Conservation (phyloP, 37 sponge, comb jelly and placozoan genomes). For the Tethya wilhelma region DNA sequence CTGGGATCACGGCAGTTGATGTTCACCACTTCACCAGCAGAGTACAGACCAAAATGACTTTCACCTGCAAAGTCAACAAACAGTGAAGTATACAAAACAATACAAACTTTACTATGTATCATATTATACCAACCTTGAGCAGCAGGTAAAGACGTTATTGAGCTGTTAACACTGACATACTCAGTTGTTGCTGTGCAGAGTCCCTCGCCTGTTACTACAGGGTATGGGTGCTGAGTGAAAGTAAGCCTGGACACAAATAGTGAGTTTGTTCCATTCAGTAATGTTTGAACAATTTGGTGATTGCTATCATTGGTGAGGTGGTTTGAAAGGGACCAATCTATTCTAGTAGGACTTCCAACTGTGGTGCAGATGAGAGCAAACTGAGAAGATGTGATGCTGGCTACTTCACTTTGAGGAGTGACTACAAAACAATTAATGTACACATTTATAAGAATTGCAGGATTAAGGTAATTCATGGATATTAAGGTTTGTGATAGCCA, state of each 20-base stretch:
- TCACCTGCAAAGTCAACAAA: no score
- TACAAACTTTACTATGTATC: no score
- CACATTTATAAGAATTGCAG: not conserved
- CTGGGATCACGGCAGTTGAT: slow-evolving; percentile 4
- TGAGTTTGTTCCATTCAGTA: slow-evolving; percentile 2
- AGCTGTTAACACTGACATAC: slow-evolving; percentile 16
- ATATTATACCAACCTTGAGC: no score
- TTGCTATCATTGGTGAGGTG: not conserved
- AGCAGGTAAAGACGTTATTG: no score
- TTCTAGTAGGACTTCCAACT: not conserved
- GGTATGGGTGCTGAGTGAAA: not conserved
- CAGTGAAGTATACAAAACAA: not conserved
- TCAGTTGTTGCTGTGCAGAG: slow-evolving; percentile 4
- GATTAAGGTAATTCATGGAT: no score
- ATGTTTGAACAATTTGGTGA: slow-evolving; percentile 9
- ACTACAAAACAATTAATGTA: not conserved
- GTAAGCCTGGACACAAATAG: not conserved
- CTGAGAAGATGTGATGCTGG: slow-evolving; percentile 8
- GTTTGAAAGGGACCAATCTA: not conserved
- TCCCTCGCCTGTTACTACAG: not conserved
- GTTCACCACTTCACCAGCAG: not conserved
- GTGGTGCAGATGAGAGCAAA: slow-evolving; percentile 11
- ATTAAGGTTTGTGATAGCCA: no score
- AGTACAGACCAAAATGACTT: slow-evolving; percentile 10
- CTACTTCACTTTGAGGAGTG: not conserved